Percentiles rank a stretch among this genome's conserved stretches.
Evolutionary conservation across 2,888 invertebrate genomes (phyloP).

Genomic region (Drosophila atripex): DNA sequence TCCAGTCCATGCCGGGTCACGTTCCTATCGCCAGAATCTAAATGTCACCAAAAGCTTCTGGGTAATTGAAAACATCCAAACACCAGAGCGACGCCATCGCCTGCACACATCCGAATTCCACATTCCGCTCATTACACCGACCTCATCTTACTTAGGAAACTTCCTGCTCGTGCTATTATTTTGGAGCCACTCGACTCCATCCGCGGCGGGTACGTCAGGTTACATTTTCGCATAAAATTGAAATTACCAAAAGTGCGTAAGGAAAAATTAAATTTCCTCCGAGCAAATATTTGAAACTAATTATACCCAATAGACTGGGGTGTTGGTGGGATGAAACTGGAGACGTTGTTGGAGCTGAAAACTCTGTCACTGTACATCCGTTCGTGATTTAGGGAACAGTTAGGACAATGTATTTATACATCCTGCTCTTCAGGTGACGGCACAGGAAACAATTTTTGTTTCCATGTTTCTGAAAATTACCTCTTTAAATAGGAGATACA

Average conservation of each 20-base stretch:
- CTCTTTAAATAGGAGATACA: not conserved
- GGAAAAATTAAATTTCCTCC: constrained; percentile 68
- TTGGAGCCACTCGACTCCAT: not conserved
- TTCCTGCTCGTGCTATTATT: constrained; percentile 6
- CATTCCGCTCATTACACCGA: constrained; percentile 22
- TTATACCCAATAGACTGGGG: constrained; percentile 73
- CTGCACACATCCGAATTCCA: constrained; percentile 7
- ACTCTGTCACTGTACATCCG: constrained; percentile 63
- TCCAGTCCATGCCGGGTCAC: constrained; percentile 29
- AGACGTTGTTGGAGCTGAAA: constrained; percentile 11
- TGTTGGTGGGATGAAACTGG: constrained; percentile 2
- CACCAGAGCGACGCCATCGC: constrained; percentile 4
- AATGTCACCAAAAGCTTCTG: constrained; percentile 31
- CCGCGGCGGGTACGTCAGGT: constrained; percentile 35
- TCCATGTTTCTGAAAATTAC: not conserved
- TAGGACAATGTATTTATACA: constrained; percentile 25
- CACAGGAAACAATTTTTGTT: constrained; percentile 5
- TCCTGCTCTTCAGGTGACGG: constrained; percentile 28
- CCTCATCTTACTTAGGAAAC: constrained; percentile 12
- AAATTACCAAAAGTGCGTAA: constrained; percentile 62
- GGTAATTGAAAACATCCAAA: constrained; percentile 62
- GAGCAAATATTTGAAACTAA: constrained; percentile 76
- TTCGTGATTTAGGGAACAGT: constrained; percentile 61
- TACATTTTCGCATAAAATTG: constrained; percentile 38
- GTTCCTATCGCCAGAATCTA: constrained; percentile 36